Evolutionary conservation across 92 coral and sea anemone species (phyloP).

Genomic region (Palythoa heliodiscus): DNA sequence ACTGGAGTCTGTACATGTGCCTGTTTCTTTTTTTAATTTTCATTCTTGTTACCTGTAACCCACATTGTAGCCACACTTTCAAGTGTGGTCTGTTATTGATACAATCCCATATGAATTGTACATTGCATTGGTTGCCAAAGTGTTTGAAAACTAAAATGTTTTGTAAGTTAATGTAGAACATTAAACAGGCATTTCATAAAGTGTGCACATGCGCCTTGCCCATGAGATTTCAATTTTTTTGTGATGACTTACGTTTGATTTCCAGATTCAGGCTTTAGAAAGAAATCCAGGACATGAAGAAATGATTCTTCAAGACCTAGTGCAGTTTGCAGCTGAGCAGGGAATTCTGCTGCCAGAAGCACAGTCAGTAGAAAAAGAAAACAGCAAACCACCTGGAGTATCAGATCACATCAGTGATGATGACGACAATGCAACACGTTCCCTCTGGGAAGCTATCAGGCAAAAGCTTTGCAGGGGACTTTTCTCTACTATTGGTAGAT

Average conservation of each 20-base stretch:
- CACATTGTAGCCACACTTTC: too few species aligned
- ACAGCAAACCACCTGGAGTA: slow-evolving; percentile 42
- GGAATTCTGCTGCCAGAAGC: slow-evolving; percentile 76
- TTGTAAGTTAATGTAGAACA: too few species aligned
- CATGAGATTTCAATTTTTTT: too few species aligned
- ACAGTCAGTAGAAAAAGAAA: slow-evolving; percentile 16
- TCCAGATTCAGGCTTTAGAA: slow-evolving; percentile 82
- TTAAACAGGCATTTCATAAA: too few species aligned
- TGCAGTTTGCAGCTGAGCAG: slow-evolving; percentile 81
- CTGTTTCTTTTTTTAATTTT: too few species aligned
- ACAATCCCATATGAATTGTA: too few species aligned
- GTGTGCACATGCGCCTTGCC: too few species aligned
- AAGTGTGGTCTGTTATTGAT: too few species aligned
- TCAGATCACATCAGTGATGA: slow-evolving; percentile 34
- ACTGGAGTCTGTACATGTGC: too few species aligned
- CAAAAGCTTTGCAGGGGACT: slow-evolving; percentile 60
- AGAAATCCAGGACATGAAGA: slow-evolving; percentile 87
- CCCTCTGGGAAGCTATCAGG: slow-evolving; percentile 76
- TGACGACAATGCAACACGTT: slow-evolving; percentile 59
- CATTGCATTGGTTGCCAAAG: too few species aligned
- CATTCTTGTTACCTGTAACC: too few species aligned
- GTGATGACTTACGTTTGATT: neutral
- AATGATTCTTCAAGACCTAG: slow-evolving; percentile 77
- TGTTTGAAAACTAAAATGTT: too few species aligned
- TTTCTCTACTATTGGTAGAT: slow-evolving; percentile 57